Evolutionary conservation across 2,797 vertebrate genomes (phyloP).

Genomic region (Trachurus trachurus): DNA sequence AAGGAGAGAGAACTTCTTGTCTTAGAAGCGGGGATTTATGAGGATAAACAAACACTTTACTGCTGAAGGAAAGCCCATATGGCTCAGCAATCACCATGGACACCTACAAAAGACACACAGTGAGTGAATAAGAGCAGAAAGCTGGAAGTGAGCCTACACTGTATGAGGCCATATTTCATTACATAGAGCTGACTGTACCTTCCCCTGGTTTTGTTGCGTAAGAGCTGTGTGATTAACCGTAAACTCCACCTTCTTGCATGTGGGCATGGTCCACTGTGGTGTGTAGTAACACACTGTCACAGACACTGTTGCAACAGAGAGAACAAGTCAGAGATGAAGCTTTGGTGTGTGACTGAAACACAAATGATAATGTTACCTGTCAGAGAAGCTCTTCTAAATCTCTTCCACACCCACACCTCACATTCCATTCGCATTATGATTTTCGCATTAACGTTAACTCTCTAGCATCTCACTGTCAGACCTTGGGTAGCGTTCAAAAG

Average conservation of each 20-base stretch:
- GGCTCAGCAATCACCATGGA: conserved; percentile 60
- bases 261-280: conserved; percentile 7
- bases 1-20: conserved; percentile 36
- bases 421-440: neutral
- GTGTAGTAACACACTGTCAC: conserved; percentile 73
- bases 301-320: conserved; percentile 61
- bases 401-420: neutral
- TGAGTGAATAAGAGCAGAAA: neutral
- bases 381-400: neutral
- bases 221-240: conserved; percentile 48
- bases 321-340: conserved; percentile 1
- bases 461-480: neutral
- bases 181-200: conserved; percentile 53
- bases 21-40: fast-evolving
- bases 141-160: neutral
- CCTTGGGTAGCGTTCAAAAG: conserved; percentile 14
- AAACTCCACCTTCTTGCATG: conserved; percentile 80
- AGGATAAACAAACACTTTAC: conserved; percentile 28
- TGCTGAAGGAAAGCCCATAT: conserved; percentile 55
- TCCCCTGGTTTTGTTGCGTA: conserved; percentile 38
- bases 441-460: neutral
- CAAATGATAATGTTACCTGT: neutral
- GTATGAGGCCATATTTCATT: neutral
- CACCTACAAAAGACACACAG: conserved; percentile 51
- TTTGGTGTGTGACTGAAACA: neutral